phyloP scores from a whole-genome alignment of 2,113 vertebrate species.

The Spermophilus dauricus region DNA sequence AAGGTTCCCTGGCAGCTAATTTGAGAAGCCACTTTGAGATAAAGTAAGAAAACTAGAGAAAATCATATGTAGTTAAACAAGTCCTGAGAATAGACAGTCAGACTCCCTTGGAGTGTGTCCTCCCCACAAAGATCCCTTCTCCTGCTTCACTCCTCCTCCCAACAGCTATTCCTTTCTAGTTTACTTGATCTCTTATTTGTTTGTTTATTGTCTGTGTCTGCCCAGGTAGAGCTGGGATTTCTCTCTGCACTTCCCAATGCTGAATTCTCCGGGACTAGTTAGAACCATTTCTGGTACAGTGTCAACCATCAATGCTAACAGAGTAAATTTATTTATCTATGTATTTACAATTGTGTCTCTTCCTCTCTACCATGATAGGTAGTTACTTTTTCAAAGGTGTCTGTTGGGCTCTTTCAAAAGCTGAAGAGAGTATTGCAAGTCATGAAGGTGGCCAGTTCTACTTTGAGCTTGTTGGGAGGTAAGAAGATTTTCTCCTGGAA shows the following conservation, averaged over 20 bases:
- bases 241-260: background rate
- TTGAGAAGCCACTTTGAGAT: background rate
- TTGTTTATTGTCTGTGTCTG: background rate
- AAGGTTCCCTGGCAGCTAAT: background rate
- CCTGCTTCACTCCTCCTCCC: background rate
- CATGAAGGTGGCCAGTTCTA: background rate
- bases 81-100: background rate
- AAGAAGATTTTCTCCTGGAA: background rate
- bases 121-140: background rate
- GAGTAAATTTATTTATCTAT: background rate
- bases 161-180: too few relatives aligned
- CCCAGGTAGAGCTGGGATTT: background rate
- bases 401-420: background rate
- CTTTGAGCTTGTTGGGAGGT: background rate
- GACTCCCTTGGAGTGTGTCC: too few relatives aligned
- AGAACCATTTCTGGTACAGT: background rate
- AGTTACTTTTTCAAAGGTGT: background rate
- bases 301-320: too few relatives aligned
- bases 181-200: background rate
- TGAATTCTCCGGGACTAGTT: background rate
- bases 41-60: background rate
- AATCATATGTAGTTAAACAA: background rate
- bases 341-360: background rate
- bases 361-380: background rate
- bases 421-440: background rate